Evolutionary conservation across 64 coral and sea anemone species (phyloP).

Genomic region (Actinia equina): DNA sequence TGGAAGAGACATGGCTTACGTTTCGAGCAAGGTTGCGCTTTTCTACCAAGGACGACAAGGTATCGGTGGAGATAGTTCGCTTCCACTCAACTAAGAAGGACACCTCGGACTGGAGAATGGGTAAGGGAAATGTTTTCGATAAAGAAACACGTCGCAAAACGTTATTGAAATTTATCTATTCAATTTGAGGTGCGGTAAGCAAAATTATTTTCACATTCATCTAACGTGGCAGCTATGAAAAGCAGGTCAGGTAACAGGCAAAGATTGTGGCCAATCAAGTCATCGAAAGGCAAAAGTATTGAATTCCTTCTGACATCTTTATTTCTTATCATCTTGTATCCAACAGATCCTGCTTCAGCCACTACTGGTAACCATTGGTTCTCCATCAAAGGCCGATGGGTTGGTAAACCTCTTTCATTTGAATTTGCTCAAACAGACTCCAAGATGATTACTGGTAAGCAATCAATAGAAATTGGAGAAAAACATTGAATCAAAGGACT

Average conservation of each 20-base stretch:
- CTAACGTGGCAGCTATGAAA: no score
- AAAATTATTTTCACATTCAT: no score
- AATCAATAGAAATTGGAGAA: background rate
- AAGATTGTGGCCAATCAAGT: no score
- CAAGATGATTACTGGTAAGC: background rate
- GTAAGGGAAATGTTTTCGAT: background rate
- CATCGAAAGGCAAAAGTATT: no score
- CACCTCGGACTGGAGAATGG: constrained; percentile 2
- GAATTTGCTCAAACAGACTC: background rate
- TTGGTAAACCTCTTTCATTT: background rate
- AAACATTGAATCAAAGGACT: no score
- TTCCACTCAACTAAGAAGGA: background rate
- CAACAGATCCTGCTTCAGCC: background rate
- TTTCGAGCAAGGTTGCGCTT: background rate
- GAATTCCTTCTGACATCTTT: background rate
- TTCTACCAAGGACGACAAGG: background rate
- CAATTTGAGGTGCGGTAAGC: no score
- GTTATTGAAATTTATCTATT: background rate
- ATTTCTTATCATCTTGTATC: background rate
- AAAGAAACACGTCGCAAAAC: background rate
- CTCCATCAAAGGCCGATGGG: background rate
- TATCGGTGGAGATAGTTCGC: background rate
- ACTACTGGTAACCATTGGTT: background rate
- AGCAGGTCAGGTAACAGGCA: no score
- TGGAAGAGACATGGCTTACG: background rate